Evolutionary conservation across 2,113 vertebrate species (phyloP).

Genomic region (Pan troglodytes): NHGRI_mPanTro3-v2.1_pri NC_072416.2:46892501-46893000

Average conservation of each 20-base stretch:
- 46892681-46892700: accelerated
- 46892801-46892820: not conserved
- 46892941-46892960: not conserved
- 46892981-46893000: not conserved
- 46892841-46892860: not conserved
- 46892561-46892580: not conserved
- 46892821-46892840: not conserved
- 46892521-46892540: constrained; percentile 27
- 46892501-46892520: constrained; percentile 35
- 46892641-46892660: not conserved
- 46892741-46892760: not conserved
- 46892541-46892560: constrained; percentile 11
- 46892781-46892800: not conserved
- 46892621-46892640: not conserved
- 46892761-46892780: not conserved
- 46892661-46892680: not conserved
- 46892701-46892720: too few species aligned
- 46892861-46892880: not conserved
- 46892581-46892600: not conserved
- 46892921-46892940: not conserved
- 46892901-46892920: not conserved
- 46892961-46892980: not conserved
- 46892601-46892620: not conserved
- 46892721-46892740: not conserved
- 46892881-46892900: not conserved